Base-by-base conservation (phyloP, 2,888 invertebrate genomes). In the Oscheius sp. region DNA sequence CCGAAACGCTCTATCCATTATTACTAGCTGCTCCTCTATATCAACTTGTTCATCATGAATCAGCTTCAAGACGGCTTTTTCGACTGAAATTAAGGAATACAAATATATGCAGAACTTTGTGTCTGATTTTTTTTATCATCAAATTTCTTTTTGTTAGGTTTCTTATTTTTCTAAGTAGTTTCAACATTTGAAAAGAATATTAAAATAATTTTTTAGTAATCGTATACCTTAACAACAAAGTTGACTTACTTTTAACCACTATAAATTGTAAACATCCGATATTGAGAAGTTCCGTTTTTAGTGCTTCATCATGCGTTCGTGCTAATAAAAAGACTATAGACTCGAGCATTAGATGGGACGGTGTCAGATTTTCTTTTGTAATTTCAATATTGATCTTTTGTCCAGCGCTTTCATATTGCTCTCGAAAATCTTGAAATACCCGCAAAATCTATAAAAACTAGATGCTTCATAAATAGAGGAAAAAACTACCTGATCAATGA, bases 261-360 rank as follows among this genome's bases (percentile, higher is more conserved):
- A 83, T 47, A 65, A 74, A 82, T 59, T 79, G 82, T 5, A 84
- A 68, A 38, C 75, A 73, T 3, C 82, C 83, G 6, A 75, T 64
- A 62, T 75, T 80, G 14, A 82, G 64, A 22, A 84, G 74, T 49
- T 82, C 81, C 22, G 71, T 73, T 69, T 84, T 82, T 20, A 84
- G 71, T 22, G 28, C 64, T 1, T 73, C 77, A 24, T 78, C 75
- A 2, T 72, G 72, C 6, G 69, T 62, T 1, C 74, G 71, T 2
- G 74, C 67, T 9, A 75, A 62, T 6, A 82, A 72, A 67, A 78
- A 82, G 6, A 77, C 82, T 2, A 84, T 68, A 3, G 84, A 73
- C 68, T 82, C 84, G 26, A 84, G 68, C 5, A 77, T 70, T n/a
- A 84, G 70, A 24, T 67, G 69, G 3, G 80, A 74, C 0, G 80